A percentile compares a stretch with the other conserved stretches of the same genome.
Conservation (phyloP, 2,797 vertebrate genomes). For the Adrianichthys oophorus region DNA sequence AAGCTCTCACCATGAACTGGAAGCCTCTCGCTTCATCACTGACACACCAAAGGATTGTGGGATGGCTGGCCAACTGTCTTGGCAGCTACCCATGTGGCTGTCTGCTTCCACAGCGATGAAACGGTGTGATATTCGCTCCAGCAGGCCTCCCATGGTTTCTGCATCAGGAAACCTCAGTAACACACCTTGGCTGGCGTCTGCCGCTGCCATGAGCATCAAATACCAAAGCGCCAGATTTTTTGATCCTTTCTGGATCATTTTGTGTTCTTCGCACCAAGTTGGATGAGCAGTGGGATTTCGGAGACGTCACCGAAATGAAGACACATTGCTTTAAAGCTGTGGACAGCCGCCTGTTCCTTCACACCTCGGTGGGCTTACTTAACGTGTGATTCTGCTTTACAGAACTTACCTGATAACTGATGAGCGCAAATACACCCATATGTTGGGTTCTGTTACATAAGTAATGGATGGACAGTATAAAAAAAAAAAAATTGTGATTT, state of each 20-base stretch:
- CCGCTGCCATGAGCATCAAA: slow-evolving; percentile 52
- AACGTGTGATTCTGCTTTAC: slow-evolving; percentile 45
- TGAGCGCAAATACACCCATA: slow-evolving; percentile 7
- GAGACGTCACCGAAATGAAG: slow-evolving; percentile 29
- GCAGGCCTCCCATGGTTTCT: slow-evolving; percentile 68
- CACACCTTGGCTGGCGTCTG: slow-evolving; percentile 79
- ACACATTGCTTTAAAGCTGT: slow-evolving; percentile 12
- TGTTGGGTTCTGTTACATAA: neutral
- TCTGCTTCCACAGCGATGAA: slow-evolving; percentile 81
- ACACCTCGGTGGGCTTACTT: slow-evolving; percentile 51
- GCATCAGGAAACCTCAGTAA: slow-evolving; percentile 77
- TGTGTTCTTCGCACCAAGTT: slow-evolving; percentile 43
- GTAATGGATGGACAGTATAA: too few species aligned
- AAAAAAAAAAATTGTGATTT: neutral
- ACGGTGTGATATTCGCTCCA: slow-evolving; percentile 83
- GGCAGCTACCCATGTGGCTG: slow-evolving; percentile 64
- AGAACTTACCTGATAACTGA: slow-evolving; percentile 49
- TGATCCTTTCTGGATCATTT: slow-evolving; percentile 5
- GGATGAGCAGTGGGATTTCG: slow-evolving; percentile 37
- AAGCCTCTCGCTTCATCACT: slow-evolving; percentile 55
- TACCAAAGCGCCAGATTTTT: slow-evolving; percentile 26
- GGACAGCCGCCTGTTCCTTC: slow-evolving; percentile 66
- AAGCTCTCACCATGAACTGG: slow-evolving; percentile 28
- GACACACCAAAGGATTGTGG: slow-evolving; percentile 72
- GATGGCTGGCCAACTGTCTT: slow-evolving; percentile 75